Conservation (phyloP, 2,797 vertebrate genomes). For the Tangara arthus region DNA sequence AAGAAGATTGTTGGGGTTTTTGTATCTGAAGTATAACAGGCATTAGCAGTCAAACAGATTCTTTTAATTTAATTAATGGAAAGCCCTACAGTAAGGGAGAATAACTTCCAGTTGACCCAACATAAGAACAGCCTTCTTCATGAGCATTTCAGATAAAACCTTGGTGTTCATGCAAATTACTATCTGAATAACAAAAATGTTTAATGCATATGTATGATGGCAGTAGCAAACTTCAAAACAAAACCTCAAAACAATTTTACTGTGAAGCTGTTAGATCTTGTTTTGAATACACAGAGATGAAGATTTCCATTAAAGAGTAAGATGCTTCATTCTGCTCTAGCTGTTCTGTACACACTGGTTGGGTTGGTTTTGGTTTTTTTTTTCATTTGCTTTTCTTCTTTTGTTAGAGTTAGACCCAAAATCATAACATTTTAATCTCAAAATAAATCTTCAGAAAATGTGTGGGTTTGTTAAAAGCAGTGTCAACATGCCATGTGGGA, state of each 20-base stretch:
- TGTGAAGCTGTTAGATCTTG: background rate
- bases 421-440: background rate
- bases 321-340: background rate
- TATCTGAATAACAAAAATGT: constrained; percentile 16
- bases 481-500: background rate
- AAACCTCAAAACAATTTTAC: constrained; percentile 1
- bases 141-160: constrained; percentile 3
- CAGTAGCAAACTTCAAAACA: constrained; percentile 22
- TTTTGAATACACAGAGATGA: background rate
- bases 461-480: background rate
- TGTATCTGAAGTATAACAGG: background rate
- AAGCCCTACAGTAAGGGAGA: constrained; percentile 3
- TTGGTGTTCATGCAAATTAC: constrained; percentile 13
- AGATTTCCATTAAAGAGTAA: background rate
- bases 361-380: background rate
- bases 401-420: background rate
- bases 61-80: constrained; percentile 18
- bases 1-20: background rate
- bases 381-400: background rate
- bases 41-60: background rate
- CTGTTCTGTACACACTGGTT: background rate
- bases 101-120: constrained; percentile 28
- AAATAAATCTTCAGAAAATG: background rate
- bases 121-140: background rate
- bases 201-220: constrained; percentile 24